Evolutionary conservation across 2,113 vertebrate genomes (phyloP), one percentile per base, ranked within the genome.

Genomic region (Labrus mixtus): DNA sequence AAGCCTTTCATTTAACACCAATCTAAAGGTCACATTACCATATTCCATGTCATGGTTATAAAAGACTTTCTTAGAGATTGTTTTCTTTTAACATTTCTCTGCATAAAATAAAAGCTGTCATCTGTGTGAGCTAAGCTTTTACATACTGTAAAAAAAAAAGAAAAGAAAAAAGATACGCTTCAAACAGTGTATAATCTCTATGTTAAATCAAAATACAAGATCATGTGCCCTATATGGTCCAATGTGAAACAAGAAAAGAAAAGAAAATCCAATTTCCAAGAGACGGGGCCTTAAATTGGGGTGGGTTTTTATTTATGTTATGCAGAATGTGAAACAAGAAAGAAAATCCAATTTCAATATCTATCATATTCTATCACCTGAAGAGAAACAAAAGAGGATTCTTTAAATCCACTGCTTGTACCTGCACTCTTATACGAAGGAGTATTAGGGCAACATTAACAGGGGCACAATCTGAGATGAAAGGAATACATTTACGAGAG

Each of bases 121-220:
- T 56, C 50, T 63, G 9, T 45, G 50, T 45, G 23, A 73, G 50
- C 22, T 73, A 45, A 46, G 23, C 37, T 20, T 22, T 8, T 19
- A 12, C 11, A 12, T 51, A 9, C 16, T 15, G 17, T 22, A 45
- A 33, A 8, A 0, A 73, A 4, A 43, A 2, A 17, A 19, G 4
- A 43, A 2, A n/a, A n/a, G n/a, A n/a, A n/a, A 19, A 19, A 37
- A 36, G 10, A 67, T 33, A 41, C 33, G 54, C 46, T 33, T 59
- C 51, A 45, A 22, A 43, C 17, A 67, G 13, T 57, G 65, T n/a
- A 73, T 64, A 74, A 74, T 37, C 53, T 65, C 29, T 33, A 22
- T 33, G 15, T 61, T 37, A 71, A 65, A 37, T 3, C 36, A 54
- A 55, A 46, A 55, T 22, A 45, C 46, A 25, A 15, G 8, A 60